These are phyloP conservation scores for Mungos mungo DNA, from an alignment of 2,113 vertebrate species.

Conservation along the genomic window DNA sequence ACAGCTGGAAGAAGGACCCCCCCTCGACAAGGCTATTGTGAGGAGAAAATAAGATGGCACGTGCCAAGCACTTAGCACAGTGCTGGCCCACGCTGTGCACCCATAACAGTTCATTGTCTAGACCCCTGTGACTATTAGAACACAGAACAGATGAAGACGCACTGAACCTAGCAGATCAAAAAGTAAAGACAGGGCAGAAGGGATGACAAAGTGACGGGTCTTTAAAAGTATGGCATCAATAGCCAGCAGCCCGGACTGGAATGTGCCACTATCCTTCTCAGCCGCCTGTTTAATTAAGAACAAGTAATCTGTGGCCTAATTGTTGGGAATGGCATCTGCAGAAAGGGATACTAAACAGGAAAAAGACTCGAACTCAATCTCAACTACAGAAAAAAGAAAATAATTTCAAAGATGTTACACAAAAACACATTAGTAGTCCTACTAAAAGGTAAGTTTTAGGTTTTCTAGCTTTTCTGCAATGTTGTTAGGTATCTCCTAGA, in stretches of 20 bases:
- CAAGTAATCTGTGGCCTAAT: background rate
- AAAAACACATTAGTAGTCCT: background rate
- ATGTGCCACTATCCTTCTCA: background rate
- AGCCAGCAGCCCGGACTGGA: background rate
- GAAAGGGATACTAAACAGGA: background rate
- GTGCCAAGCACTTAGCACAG: background rate
- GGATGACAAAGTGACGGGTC: background rate
- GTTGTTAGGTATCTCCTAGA: background rate
- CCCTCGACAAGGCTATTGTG: background rate
- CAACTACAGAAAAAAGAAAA: background rate
- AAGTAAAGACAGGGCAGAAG: background rate
- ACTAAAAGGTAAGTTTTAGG: background rate
- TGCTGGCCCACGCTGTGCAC: background rate
- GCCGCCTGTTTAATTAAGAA: constrained; percentile 37
- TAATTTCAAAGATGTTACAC: constrained; percentile 6
- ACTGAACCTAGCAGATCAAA: background rate
- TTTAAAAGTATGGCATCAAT: background rate
- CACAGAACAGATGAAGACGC: background rate
- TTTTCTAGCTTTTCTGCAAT: constrained; percentile 25
- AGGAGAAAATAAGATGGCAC: background rate
- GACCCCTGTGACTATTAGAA: background rate
- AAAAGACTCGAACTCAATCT: background rate
- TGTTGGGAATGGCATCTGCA: background rate
- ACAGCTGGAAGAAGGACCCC: background rate
- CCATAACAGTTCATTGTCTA: background rate